phyloP scores from a whole-genome alignment of 2,888 invertebrate species.

The Ptilodon capucinus region DNA sequence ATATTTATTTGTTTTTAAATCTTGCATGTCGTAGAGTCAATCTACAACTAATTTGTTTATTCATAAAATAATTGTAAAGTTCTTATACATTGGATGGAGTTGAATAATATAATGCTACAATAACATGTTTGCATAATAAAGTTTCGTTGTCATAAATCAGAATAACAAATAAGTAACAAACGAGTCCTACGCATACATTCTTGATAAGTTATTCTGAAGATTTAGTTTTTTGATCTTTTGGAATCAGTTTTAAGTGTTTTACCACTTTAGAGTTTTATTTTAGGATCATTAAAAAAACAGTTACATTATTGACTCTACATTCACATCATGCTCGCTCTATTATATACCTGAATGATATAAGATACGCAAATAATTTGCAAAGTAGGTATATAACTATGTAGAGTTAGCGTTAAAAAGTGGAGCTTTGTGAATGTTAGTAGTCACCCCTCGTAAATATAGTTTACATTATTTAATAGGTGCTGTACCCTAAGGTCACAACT shows the following conservation, averaged over 20 bases:
- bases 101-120: background rate
- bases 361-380: no score
- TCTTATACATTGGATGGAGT: background rate
- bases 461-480: no score
- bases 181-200: slow-evolving; percentile 1
- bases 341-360: no score
- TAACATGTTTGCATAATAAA: slow-evolving; percentile 1
- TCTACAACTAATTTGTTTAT: background rate
- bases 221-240: background rate
- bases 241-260: background rate
- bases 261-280: background rate
- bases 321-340: no score
- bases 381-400: no score
- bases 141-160: background rate
- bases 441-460: no score
- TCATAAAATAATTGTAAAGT: background rate
- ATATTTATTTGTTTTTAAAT: no score
- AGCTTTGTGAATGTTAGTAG: no score
- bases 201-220: background rate
- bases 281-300: background rate
- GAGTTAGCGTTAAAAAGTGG: no score
- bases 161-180: background rate
- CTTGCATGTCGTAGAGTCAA: no score
- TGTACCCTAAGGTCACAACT: no score
- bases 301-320: background rate